Evolutionary conservation across 2,797 vertebrate genomes (phyloP).

Genomic region (Takifugu rubripes): DNA sequence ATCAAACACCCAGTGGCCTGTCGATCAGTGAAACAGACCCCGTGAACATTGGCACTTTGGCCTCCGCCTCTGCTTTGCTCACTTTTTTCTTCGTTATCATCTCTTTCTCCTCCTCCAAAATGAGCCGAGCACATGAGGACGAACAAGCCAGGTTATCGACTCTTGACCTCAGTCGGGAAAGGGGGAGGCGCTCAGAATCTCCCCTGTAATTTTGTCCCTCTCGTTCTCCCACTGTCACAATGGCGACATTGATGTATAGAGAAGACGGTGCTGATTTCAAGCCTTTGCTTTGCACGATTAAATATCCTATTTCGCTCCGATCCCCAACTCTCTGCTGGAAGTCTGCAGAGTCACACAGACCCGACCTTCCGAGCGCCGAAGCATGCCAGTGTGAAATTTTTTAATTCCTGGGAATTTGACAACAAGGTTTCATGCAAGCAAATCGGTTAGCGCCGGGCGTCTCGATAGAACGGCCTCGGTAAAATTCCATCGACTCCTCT

Average conservation of each 20-base stretch:
- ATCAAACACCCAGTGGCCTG: slow-evolving; percentile 53
- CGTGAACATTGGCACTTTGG: slow-evolving; percentile 38
- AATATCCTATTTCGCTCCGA: slow-evolving; percentile 13
- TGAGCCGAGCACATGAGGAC: slow-evolving; percentile 23
- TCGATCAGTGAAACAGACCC: slow-evolving; percentile 61
- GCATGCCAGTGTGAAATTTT: slow-evolving; percentile 15
- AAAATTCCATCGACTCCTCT: slow-evolving; percentile 67
- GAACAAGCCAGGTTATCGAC: slow-evolving; percentile 41
- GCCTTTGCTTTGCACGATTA: slow-evolving; percentile 2
- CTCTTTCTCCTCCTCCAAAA: slow-evolving; percentile 10
- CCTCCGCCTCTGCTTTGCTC: background rate
- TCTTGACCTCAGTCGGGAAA: slow-evolving; percentile 33
- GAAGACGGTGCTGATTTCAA: background rate
- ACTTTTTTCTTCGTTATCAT: slow-evolving; percentile 10
- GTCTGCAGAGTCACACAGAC: slow-evolving; percentile 11
- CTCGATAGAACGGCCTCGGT: slow-evolving; percentile 20
- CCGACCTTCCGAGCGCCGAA: slow-evolving; percentile 28
- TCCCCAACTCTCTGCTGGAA: background rate
- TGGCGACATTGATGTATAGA: background rate
- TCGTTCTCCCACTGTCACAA: slow-evolving; percentile 21
- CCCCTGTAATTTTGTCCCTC: slow-evolving; percentile 39
- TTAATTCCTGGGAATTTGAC: slow-evolving; percentile 23
- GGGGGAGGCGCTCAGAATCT: slow-evolving; percentile 24
- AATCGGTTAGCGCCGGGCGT: slow-evolving; percentile 28
- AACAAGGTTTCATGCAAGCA: slow-evolving; percentile 26